Percentiles rank a stretch among this genome's conserved stretches.
Evolutionary conservation across 2,113 vertebrate species (phyloP).

Genomic region (Gopherus flavomarginatus): DNA sequence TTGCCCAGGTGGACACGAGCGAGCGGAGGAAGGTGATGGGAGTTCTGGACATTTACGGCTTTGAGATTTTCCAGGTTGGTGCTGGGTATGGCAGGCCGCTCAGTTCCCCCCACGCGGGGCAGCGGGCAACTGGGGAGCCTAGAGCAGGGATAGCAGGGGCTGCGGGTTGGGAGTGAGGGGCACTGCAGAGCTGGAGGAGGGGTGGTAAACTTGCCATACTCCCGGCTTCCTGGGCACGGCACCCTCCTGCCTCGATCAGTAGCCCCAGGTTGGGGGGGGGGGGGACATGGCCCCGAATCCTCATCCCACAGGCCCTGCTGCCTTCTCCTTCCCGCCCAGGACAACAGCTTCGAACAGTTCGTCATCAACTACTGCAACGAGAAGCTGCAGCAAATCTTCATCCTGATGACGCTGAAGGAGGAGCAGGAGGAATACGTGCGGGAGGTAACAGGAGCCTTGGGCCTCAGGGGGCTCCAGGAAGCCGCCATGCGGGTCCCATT

Average conservation of each 20-base stretch:
- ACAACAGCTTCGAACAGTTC: constrained; percentile 86
- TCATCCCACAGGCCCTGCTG: background rate
- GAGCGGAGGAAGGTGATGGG: constrained; percentile 84
- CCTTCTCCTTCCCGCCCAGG: constrained; percentile 19
- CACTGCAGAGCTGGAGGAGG: no score
- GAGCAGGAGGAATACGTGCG: constrained; percentile 84
- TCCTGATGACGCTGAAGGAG: constrained; percentile 83
- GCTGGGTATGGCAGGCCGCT: background rate
- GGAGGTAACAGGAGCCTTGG: constrained; percentile 66
- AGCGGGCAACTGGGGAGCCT: background rate
- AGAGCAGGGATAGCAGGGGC: background rate
- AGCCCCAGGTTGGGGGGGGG: background rate
- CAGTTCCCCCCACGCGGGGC: no score
- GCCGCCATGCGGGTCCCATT: background rate
- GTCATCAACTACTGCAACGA: constrained; percentile 89
- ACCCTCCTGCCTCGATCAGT: background rate
- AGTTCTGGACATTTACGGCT: constrained; percentile 85
- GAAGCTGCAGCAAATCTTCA: constrained; percentile 87
- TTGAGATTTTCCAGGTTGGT: constrained; percentile 83
- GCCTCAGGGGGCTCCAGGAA: accelerated
- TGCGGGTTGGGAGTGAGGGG: no score
- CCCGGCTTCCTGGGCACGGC: background rate
- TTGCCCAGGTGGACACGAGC: constrained; percentile 70
- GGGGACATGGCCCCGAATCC: background rate
- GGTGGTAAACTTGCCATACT: no score